A percentile compares a stretch with the other conserved stretches of the same genome.
phyloP scores from a whole-genome alignment of 2,113 vertebrate species.

The Trogon melanurus region DNA sequence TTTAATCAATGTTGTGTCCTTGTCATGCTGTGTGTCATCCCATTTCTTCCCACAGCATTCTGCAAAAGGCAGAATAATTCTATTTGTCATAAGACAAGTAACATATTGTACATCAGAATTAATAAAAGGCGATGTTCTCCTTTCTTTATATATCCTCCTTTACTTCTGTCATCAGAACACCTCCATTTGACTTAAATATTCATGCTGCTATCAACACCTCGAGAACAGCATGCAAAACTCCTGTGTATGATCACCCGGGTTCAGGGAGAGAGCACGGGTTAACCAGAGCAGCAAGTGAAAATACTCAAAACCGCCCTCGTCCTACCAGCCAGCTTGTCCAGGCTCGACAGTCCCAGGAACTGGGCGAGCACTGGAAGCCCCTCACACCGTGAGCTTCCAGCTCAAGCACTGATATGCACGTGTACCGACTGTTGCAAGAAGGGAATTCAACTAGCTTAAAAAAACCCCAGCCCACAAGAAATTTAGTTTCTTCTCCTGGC shows the following conservation, averaged over 20 bases:
- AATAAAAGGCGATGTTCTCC: conserved; percentile 33
- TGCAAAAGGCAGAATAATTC: conserved; percentile 28
- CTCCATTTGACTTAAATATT: conserved; percentile 46
- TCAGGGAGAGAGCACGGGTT: not conserved
- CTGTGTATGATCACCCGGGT: not conserved
- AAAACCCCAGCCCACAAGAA: not conserved
- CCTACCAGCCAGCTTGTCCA: not conserved
- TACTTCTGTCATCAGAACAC: conserved; percentile 30
- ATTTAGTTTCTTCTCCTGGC: not conserved
- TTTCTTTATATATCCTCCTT: conserved; percentile 35
- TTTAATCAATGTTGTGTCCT: conserved; percentile 52
- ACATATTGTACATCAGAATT: conserved; percentile 24
- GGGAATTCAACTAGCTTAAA: not conserved
- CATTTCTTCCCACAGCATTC: conserved; percentile 27
- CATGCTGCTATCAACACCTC: not conserved
- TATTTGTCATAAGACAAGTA: conserved; percentile 52
- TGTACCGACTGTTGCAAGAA: not conserved
- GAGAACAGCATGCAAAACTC: not conserved
- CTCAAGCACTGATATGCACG: not conserved
- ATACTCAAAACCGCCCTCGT: not conserved
- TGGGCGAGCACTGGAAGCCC: not conserved
- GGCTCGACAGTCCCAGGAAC: not conserved
- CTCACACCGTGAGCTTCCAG: not conserved
- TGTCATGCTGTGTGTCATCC: conserved; percentile 46
- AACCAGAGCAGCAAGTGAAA: not conserved